phyloP scores from a whole-genome alignment of 30 jellyfish, hydroid and myxozoan genomes.

The Aurelia coerulea region DNA sequence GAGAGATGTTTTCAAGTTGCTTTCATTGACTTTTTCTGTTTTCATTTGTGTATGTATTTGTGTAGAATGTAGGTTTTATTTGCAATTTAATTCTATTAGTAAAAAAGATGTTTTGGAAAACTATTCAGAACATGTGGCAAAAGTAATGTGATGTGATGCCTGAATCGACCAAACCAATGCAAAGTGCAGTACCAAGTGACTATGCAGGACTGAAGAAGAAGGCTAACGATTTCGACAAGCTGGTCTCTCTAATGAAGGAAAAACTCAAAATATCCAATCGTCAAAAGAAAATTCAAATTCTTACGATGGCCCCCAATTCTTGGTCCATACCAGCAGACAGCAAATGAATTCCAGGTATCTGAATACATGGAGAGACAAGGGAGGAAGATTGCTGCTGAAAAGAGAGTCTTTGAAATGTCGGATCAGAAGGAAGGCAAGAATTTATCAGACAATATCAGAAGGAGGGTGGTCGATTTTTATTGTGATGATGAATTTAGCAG shows the following conservation, averaged over 20 bases:
- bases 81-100: too few species aligned
- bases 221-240: constrained; percentile 32
- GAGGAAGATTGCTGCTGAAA: too few species aligned
- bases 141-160: constrained; percentile 20
- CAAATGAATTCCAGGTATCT: constrained; percentile 38
- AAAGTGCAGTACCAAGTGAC: neutral
- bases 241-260: constrained; percentile 33
- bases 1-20: too few species aligned
- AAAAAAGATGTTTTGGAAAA: too few species aligned
- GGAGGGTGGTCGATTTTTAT: too few species aligned
- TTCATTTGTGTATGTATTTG: too few species aligned
- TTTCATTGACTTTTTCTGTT: too few species aligned
- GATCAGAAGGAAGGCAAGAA: too few species aligned
- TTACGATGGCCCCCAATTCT: constrained; percentile 52
- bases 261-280: constrained; percentile 2
- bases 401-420: too few species aligned
- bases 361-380: constrained; percentile 33
- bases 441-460: too few species aligned
- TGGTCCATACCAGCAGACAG: constrained; percentile 46
- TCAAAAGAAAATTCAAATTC: neutral
- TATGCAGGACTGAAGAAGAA: constrained; percentile 11
- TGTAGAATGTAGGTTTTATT: too few species aligned
- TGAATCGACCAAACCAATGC: neutral
- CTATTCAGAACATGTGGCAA: constrained; percentile 10
- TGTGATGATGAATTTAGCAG: too few species aligned